Conservation (phyloP, 2,797 vertebrate species). For the Glyptemys insculpta region DNA sequence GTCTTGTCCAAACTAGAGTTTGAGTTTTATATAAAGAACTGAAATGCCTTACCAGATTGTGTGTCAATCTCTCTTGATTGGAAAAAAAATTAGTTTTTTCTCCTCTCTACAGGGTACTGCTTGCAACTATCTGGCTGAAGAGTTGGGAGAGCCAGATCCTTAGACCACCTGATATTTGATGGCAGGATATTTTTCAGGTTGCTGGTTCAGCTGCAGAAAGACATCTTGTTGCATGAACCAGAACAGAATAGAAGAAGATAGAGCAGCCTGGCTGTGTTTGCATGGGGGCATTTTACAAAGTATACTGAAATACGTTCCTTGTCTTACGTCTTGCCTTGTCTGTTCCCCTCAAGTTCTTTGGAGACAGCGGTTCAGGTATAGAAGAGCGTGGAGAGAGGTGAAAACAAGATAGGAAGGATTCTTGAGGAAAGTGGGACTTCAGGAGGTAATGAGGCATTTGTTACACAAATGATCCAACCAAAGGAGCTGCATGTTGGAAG, state of each 20-base stretch:
- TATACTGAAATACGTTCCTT: background rate
- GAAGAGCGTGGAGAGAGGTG: background rate
- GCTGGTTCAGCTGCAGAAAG: background rate
- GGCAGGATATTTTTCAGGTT: background rate
- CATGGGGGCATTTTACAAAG: background rate
- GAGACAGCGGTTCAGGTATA: background rate
- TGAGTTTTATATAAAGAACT: background rate
- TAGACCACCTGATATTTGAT: background rate
- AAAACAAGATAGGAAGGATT: background rate
- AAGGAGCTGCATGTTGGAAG: background rate
- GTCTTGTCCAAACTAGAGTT: background rate
- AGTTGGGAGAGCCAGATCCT: background rate
- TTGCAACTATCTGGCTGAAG: background rate
- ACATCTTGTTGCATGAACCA: background rate
- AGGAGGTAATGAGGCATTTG: fast-evolving
- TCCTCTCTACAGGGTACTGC: background rate
- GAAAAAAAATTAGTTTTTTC: background rate
- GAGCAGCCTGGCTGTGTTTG: fast-evolving
- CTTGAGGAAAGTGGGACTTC: background rate
- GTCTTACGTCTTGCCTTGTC: fast-evolving
- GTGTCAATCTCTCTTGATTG: fast-evolving
- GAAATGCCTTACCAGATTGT: background rate
- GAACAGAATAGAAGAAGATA: background rate
- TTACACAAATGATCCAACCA: background rate
- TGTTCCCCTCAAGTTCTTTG: background rate